A percentile compares a stretch with the other conserved stretches of the same genome.
Evolutionary conservation across 2,113 vertebrate species (phyloP).

Genomic region (Vireo altiloquus): DNA sequence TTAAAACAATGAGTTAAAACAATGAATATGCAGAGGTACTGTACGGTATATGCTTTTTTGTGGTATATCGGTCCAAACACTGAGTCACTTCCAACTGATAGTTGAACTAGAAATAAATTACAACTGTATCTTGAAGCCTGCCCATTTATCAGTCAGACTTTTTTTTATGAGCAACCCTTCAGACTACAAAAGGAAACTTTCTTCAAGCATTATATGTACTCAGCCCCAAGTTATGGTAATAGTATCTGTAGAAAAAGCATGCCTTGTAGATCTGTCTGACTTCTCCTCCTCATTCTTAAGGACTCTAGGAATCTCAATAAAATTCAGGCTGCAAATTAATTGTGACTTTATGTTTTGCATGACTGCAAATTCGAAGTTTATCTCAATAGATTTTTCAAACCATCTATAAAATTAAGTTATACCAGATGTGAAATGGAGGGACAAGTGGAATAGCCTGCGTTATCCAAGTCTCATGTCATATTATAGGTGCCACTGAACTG

Average conservation of each 20-base stretch:
- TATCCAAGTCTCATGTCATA: not conserved
- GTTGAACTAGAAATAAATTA: not conserved
- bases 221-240: not conserved
- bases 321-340: not conserved
- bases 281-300: not conserved
- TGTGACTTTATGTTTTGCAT: accelerated
- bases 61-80: not conserved
- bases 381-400: not conserved
- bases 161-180: not conserved
- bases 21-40: not conserved
- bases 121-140: not conserved
- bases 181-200: not conserved
- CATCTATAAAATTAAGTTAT: not conserved
- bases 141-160: not conserved
- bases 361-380: not conserved
- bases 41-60: not conserved
- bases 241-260: not conserved
- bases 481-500: not conserved
- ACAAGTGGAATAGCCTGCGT: not conserved
- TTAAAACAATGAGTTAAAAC: not conserved
- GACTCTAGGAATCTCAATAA: not conserved
- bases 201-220: not conserved
- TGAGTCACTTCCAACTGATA: not conserved
- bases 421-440: not conserved
- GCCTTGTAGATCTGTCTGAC: not conserved